phyloP scores from a whole-genome alignment of 2,797 vertebrate genomes.

The Triplophysa yarkandensis region DNA sequence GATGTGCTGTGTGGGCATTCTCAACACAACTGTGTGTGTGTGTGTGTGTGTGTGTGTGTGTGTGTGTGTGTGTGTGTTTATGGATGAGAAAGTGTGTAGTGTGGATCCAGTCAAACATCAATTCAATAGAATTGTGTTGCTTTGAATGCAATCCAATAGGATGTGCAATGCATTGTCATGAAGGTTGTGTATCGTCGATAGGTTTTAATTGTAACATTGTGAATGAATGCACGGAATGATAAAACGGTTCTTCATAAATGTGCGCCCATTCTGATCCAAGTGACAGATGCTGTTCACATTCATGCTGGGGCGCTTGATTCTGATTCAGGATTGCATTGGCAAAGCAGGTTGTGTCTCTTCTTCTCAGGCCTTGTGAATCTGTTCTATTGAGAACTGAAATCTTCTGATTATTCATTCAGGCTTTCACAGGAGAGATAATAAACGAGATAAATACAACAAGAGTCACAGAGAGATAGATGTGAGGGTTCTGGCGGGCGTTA shows the following conservation, averaged over 20 bases:
- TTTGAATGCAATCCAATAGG: background rate
- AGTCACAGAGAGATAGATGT: background rate
- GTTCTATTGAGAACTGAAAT: constrained; percentile 61
- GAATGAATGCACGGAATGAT: background rate
- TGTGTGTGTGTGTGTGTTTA: no score
- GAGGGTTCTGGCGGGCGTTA: constrained; percentile 19
- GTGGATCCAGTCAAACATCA: no score
- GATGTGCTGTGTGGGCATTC: background rate
- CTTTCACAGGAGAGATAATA: background rate
- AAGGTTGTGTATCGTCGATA: no score
- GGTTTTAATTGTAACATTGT: background rate
- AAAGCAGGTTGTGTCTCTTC: constrained; percentile 41
- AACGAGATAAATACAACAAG: background rate
- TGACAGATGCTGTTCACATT: constrained; percentile 20
- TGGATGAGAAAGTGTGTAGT: no score
- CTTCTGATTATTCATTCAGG: constrained; percentile 56
- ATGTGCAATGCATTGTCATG: no score
- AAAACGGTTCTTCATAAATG: background rate
- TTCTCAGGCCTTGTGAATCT: background rate
- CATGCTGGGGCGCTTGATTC: constrained; percentile 10
- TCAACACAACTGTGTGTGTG: no score
- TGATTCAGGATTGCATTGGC: constrained; percentile 16
- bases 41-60: no score
- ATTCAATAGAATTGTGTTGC: no score
- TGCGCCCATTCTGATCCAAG: background rate